phyloP scores from a whole-genome alignment of 2,888 invertebrate species.

The Megaustenia siamemsis region DNA sequence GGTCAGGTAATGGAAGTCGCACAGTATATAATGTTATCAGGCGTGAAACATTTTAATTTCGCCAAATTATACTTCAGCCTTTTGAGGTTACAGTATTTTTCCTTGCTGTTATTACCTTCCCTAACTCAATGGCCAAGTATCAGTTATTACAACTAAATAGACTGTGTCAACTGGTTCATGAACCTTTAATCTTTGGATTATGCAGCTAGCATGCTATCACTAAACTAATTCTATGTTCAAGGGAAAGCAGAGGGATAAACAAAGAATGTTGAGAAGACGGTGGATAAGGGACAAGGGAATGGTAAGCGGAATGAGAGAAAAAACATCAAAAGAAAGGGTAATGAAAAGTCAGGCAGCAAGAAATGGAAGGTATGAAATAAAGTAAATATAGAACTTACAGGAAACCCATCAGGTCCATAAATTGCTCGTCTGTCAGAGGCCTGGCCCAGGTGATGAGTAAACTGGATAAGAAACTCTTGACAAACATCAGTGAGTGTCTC shows the following conservation, averaged over 20 bases:
- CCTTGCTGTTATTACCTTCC: too few relatives aligned
- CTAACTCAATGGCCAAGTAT: too few relatives aligned
- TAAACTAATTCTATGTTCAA: too few relatives aligned
- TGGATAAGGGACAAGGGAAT: neutral
- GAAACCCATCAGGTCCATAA: constrained; percentile 76
- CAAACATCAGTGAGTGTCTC: constrained; percentile 76
- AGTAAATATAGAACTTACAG: constrained; percentile 65
- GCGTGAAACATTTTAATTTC: too few relatives aligned
- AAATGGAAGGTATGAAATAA: constrained; percentile 4
- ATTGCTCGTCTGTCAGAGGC: constrained; percentile 82
- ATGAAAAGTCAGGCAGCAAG: neutral
- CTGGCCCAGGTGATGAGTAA: constrained; percentile 81
- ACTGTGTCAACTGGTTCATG: too few relatives aligned
- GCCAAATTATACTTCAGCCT: too few relatives aligned
- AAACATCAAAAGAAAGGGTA: neutral
- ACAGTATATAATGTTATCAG: too few relatives aligned
- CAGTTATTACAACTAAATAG: too few relatives aligned
- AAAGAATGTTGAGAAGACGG: neutral
- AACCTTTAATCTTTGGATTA: too few relatives aligned
- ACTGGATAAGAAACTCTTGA: constrained; percentile 71
- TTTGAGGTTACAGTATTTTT: too few relatives aligned
- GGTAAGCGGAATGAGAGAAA: neutral
- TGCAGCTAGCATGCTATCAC: too few relatives aligned
- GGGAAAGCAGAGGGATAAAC: neutral
- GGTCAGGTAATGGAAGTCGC: too few relatives aligned